Conservation (phyloP, 2,113 vertebrate genomes). For the Acanthisitta chloris region DNA sequence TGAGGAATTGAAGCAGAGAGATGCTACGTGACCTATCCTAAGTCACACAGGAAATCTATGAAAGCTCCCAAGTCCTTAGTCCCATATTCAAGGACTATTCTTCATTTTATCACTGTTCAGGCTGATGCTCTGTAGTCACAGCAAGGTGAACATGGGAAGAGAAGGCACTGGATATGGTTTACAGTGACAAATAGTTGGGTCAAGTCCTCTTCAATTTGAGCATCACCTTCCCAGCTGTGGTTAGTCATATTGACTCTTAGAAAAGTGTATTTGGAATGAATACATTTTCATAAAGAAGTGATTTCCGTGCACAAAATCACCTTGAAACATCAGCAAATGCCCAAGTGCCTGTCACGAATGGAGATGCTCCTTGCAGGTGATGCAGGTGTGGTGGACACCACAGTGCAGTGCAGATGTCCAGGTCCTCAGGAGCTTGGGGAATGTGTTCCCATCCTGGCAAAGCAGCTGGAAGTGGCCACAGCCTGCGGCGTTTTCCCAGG, state of each 20-base stretch:
- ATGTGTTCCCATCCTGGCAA: accelerated
- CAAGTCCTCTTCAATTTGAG: not conserved
- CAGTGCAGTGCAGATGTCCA: accelerated
- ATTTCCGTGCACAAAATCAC: not conserved
- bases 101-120: not conserved
- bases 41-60: not conserved
- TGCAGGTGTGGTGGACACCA: not conserved
- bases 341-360: accelerated
- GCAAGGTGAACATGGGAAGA: accelerated
- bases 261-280: not conserved
- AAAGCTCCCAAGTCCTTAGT: not conserved
- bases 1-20: not conserved
- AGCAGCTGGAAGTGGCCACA: not conserved
- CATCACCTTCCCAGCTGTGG: not conserved
- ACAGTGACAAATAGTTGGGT: not conserved
- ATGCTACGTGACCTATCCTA: not conserved
- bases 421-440: not conserved
- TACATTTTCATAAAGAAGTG: not conserved
- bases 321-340: not conserved
- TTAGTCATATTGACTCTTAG: accelerated
- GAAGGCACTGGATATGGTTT: not conserved
- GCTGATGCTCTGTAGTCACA: accelerated
- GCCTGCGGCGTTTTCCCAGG: not conserved
- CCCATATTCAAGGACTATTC: not conserved
- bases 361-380: not conserved